Evolutionary conservation across 2,888 invertebrate genomes (phyloP).

Genomic region (Xestia sexstrigata): DNA sequence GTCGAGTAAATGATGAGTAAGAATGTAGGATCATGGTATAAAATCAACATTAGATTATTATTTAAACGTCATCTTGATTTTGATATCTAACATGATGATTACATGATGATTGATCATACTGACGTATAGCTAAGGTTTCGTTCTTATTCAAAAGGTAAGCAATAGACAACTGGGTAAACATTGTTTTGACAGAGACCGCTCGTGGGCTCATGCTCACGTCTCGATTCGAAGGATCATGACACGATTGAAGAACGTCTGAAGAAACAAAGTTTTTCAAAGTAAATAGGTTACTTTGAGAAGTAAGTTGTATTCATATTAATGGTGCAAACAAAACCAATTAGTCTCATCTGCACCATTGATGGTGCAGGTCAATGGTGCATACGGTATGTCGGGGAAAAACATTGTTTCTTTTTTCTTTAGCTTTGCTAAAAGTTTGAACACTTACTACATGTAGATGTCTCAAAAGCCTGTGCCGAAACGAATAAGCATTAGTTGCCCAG

Average conservation of each 20-base stretch:
- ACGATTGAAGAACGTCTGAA: no score
- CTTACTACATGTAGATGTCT: background rate
- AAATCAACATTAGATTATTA: constrained; percentile 1
- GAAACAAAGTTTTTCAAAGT: no score
- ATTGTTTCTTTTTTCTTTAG: no score
- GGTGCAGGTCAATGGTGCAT: no score
- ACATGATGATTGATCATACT: background rate
- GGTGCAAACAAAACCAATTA: no score
- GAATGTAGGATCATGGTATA: background rate
- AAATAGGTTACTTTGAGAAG: no score
- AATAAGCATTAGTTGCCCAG: background rate
- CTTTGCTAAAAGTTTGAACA: background rate
- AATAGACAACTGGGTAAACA: background rate
- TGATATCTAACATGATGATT: background rate
- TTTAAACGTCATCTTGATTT: background rate
- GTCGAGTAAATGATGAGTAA: background rate
- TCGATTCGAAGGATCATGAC: no score
- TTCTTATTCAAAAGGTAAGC: background rate
- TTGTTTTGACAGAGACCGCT: background rate
- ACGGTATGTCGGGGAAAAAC: no score
- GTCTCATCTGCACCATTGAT: no score
- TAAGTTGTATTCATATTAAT: no score
- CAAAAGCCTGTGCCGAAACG: background rate
- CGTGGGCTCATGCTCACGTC: no score
- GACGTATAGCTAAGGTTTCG: background rate